Conservation (phyloP, 2,888 invertebrate genomes). For the Drosophila infuscata region DNA sequence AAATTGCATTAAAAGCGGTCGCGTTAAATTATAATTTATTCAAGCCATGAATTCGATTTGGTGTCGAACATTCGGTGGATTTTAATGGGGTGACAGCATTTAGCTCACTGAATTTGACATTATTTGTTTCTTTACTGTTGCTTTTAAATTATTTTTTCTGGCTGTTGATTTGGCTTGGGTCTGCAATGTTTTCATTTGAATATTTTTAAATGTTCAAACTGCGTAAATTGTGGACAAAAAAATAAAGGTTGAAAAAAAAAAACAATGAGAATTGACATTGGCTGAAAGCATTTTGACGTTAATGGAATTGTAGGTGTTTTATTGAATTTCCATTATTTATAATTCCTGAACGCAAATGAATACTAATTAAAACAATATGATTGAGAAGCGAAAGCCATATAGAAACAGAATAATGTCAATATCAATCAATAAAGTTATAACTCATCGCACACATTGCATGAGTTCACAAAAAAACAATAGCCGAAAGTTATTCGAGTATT, state of each 20-base stretch:
- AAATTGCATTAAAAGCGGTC: slow-evolving; percentile 73
- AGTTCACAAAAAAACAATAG: not conserved
- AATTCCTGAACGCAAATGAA: not conserved
- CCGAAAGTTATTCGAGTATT: not conserved
- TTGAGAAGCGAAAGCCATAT: not conserved
- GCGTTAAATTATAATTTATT: slow-evolving; percentile 52
- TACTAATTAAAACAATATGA: not conserved
- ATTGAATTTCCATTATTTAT: slow-evolving; percentile 11
- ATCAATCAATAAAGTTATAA: not conserved
- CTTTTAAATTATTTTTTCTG: slow-evolving; percentile 18
- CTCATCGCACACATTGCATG: not conserved
- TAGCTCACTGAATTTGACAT: slow-evolving; percentile 38
- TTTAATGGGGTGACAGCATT: slow-evolving; percentile 3
- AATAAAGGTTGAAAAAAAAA: slow-evolving; percentile 3
- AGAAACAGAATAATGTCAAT: not conserved
- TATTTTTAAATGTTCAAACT: slow-evolving; percentile 26
- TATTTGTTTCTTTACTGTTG: slow-evolving; percentile 21
- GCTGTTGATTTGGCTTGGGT: slow-evolving; percentile 10
- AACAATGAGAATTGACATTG: not conserved
- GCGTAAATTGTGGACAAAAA: slow-evolving; percentile 11
- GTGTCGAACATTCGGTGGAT: not conserved
- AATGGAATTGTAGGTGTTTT: not conserved
- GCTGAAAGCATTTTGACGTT: slow-evolving; percentile 8
- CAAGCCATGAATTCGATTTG: slow-evolving; percentile 36
- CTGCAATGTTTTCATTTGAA: slow-evolving; percentile 43